Evolutionary conservation across 1,140 invertebrate species (phyloP), one percentile per base, ranked within the genome.

Genomic region (Drosophila subobscura): DNA sequence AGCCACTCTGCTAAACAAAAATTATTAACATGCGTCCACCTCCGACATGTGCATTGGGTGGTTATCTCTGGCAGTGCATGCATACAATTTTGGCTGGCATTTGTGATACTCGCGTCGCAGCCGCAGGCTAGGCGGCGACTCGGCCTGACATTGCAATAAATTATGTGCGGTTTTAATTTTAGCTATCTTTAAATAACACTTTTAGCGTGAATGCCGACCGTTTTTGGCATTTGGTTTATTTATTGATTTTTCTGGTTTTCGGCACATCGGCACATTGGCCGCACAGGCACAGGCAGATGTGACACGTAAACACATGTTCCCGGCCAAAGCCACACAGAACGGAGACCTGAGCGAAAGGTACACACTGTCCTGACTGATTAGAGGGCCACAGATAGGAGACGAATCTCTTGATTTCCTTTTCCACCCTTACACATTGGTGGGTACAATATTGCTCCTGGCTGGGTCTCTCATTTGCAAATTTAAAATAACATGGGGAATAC

Each of bases 81-180:
- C 47, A 57, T 29, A 46, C 45, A 58, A 46, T 80, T 80, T 77
- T 63, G 46, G 70, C 63, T 37, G 22, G 37, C 56, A 12, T 61
- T 46, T 60, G 33, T 33, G 49, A 61, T 59, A 59, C 71, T 70
- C 47, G 70, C 25, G 51, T 63, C 29, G 29, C 67, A 49, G 67
- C 80, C 58, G 58, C 54, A 27, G 60, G 79, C 64, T 12, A 22
- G 57, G 40, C 42, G 70, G 33, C 52, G 45, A 29, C 33, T 37
- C 60, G 40, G 29, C 14, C 55, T 74, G 66, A 54, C 50, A 46
- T 27, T 65, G 75, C 75, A 57, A 75, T 75, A 78, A 84, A 71
- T 83, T 78, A 66, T 72, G 71, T 72, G 59, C 72, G 61, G 45
- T 71, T 81, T 79, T 74, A 85, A 72, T 77, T 84, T 85, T 85